These are phyloP conservation scores for Holothuria leucospilota DNA, from an alignment of 53 echinoderm and acorn worm genomes.

Conservation along the genomic window DNA sequence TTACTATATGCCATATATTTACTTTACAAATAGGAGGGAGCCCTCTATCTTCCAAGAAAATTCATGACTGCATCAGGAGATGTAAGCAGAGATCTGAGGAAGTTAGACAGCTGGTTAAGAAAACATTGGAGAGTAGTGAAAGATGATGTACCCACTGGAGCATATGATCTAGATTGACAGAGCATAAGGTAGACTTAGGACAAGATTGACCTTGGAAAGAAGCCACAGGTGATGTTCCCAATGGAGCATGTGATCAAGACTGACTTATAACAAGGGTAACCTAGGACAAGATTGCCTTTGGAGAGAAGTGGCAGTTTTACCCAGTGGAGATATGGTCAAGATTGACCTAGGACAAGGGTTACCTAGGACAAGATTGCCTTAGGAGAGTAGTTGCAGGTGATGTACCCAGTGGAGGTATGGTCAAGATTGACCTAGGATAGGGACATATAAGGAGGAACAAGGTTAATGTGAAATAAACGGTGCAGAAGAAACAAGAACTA, in stretches of 20 bases:
- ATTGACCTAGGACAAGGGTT: no score
- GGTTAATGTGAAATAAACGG: no score
- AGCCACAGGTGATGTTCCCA: no score
- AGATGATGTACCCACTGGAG: constrained; percentile 49
- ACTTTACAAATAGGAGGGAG: constrained; percentile 71
- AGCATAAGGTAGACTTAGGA: no score
- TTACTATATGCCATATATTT: neutral
- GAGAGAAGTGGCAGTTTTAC: constrained; percentile 64
- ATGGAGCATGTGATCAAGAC: no score
- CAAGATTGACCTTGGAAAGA: no score
- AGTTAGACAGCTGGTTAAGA: constrained; percentile 68
- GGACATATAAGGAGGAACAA: no score
- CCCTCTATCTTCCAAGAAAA: constrained; percentile 75
- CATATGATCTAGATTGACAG: no score
- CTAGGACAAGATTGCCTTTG: neutral
- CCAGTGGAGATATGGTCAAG: neutral
- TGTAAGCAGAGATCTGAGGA: constrained; percentile 74
- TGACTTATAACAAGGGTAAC: no score
- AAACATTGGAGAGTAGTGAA: constrained; percentile 61
- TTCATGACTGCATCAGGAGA: constrained; percentile 88
- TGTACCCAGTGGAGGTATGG: neutral
- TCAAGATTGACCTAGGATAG: no score
- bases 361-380: neutral
- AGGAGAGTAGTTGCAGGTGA: constrained; percentile 65
- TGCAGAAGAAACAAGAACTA: no score